Base-by-base conservation (phyloP, 30 jellyfish, hydroid and myxozoan genomes). In the Aurelia coerulea region DNA sequence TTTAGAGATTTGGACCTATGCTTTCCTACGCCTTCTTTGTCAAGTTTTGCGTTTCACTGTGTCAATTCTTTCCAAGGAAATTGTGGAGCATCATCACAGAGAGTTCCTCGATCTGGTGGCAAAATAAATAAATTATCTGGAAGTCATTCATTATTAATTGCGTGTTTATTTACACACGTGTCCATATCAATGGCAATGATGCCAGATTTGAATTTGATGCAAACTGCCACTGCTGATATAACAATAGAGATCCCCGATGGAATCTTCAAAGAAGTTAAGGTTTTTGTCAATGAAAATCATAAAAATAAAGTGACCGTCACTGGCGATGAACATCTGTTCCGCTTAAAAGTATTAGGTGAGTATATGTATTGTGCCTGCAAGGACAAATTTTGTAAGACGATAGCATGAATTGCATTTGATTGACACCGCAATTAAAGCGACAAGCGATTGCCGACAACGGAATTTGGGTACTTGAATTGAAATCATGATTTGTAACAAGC, bases 221-320 rank as follows among this genome's bases (percentile, higher is more conserved):
- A 84, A 67, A 72, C 83, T 4, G 83, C 41, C 42, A 60, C 88
- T 16, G 93, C 93, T 63, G 93, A 84, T 52, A 46, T 84, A 13
- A 78, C 77, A 8, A 74, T 84, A 1, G 93, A 84, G 11, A 73
- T 84, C 15, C 93, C 93, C 2, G 74, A 42, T 69, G 81, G 62
- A 7, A 4, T 71, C 31, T 72, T 84, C 17, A 60, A n/a, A 10
- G 69, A 64, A 5, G 88, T 73, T 16, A 78, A 59, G 8, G 78
- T 84, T 13, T 42, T 73, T 49, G 42, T 73, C 46, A 84, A 84
- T 54, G 31, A 65, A 1, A 33, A 14, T 63, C 93, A 84, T 58
- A 33, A 15, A 10, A 74, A 73, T 66, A 80, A 79, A 10, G 79
- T 84, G 50, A 56, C 11, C 11, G 84, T 84, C 23, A 63, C 41